These are phyloP conservation scores for Syrphus vitripennis DNA, from an alignment of 2,888 invertebrate genomes.

Conservation along the genomic window DNA sequence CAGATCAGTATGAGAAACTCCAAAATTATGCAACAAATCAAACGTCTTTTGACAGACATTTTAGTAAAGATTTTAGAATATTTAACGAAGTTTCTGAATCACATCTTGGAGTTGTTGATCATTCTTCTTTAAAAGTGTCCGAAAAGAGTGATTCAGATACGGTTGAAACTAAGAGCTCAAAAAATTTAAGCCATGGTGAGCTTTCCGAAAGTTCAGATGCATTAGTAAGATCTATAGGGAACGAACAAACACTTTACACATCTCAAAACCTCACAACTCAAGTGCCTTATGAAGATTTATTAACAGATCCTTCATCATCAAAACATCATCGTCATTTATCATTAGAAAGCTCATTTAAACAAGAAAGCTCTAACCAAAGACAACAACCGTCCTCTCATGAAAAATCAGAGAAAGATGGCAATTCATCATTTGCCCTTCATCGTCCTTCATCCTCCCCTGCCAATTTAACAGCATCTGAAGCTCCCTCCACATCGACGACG, in stretches of 20 bases:
- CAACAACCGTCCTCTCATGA: constrained; percentile 1
- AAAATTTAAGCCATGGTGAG: neutral
- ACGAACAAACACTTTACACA: neutral
- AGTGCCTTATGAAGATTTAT: neutral
- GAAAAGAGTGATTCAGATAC: neutral
- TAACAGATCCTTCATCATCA: neutral
- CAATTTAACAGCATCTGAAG: constrained; percentile 21
- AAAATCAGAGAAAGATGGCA: neutral
- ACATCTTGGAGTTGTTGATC: neutral
- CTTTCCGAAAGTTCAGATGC: neutral
- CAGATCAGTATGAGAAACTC: neutral
- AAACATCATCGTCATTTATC: constrained; percentile 14
- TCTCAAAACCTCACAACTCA: neutral
- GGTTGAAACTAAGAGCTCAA: neutral
- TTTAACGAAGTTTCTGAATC: neutral
- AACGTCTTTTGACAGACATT: neutral
- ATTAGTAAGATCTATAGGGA: neutral
- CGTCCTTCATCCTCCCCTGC: constrained; percentile 49
- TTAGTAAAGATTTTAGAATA: neutral
- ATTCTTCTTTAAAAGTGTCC: neutral
- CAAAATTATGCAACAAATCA: neutral
- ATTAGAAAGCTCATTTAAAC: constrained; percentile 26
- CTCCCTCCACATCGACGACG: constrained; percentile 19
- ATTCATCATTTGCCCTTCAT: neutral
- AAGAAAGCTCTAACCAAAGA: constrained; percentile 27